phyloP scores from a whole-genome alignment of 1,140 invertebrate species.

The Drosophila suzukii region DNA sequence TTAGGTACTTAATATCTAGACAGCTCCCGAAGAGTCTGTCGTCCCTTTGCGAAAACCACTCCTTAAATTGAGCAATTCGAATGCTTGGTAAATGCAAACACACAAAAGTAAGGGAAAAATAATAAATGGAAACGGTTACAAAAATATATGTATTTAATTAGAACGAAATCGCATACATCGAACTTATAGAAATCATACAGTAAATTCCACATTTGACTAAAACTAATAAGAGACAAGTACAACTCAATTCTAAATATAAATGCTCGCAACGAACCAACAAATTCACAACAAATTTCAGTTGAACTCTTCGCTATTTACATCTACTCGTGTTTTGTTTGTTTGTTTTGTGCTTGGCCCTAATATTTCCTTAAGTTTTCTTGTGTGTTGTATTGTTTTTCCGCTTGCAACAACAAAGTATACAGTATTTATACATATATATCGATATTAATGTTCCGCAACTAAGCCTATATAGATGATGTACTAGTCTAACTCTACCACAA shows the following conservation, averaged over 20 bases:
- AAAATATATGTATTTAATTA: slow-evolving; percentile 60
- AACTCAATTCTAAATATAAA: slow-evolving; percentile 40
- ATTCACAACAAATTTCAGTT: slow-evolving; percentile 38
- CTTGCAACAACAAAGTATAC: slow-evolving; percentile 60
- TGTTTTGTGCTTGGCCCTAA: slow-evolving; percentile 43
- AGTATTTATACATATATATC: slow-evolving; percentile 48
- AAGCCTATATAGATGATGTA: slow-evolving; percentile 41
- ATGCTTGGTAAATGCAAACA: slow-evolving; percentile 34
- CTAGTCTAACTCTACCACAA: slow-evolving; percentile 35
- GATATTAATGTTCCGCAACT: slow-evolving; percentile 20
- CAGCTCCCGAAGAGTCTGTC: slow-evolving; percentile 17
- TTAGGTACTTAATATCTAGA: slow-evolving; percentile 79
- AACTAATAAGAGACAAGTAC: slow-evolving; percentile 47
- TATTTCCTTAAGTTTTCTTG: slow-evolving; percentile 26
- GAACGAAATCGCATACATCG: slow-evolving; percentile 37
- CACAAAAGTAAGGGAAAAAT: background rate
- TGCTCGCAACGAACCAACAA: slow-evolving; percentile 54
- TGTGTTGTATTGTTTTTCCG: slow-evolving; percentile 27
- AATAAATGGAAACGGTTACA: slow-evolving; percentile 20
- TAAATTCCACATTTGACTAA: slow-evolving; percentile 62
- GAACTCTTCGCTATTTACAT: slow-evolving; percentile 44
- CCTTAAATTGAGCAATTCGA: slow-evolving; percentile 63
- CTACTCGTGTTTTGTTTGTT: slow-evolving; percentile 29
- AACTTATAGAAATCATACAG: slow-evolving; percentile 55
- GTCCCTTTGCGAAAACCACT: slow-evolving; percentile 12